Conservation (phyloP, 2,888 invertebrate genomes). For the Andrena bucephala region DNA sequence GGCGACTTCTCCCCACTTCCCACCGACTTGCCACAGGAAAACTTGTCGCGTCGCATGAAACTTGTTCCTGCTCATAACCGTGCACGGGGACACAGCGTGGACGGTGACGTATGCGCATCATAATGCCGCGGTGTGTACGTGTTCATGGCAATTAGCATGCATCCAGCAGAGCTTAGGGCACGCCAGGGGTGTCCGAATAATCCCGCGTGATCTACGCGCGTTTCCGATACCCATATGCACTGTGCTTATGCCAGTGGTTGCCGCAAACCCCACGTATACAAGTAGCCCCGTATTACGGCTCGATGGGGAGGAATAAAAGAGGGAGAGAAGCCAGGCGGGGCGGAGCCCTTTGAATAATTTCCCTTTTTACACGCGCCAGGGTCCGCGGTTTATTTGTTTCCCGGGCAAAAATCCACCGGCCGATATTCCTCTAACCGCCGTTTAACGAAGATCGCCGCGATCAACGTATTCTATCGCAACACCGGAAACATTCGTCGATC, state of each 20-base stretch:
- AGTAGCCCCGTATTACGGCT: conserved; percentile 51
- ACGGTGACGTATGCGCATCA: conserved; percentile 61
- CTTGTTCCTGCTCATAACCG: conserved; percentile 45
- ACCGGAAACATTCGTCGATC: conserved; percentile 5
- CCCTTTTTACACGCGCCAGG: conserved; percentile 48
- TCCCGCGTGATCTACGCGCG: conserved; percentile 77
- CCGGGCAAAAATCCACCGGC: conserved; percentile 61
- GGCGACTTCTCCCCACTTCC: background rate
- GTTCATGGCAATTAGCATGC: conserved; percentile 79
- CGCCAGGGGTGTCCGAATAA: conserved; percentile 71
- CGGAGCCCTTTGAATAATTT: conserved; percentile 72
- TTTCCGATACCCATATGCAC: conserved; percentile 74
- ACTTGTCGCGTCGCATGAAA: conserved; percentile 46
- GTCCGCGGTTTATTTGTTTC: conserved; percentile 61
- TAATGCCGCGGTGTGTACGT: conserved; percentile 64
- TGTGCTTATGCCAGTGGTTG: conserved; percentile 66
- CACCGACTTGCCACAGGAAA: conserved; percentile 17
- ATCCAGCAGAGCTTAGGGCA: conserved; percentile 71
- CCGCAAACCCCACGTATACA: conserved; percentile 57
- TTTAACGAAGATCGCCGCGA: conserved; percentile 47
- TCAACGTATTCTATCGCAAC: background rate
- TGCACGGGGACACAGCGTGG: conserved; percentile 36
- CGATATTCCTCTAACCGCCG: conserved; percentile 47
- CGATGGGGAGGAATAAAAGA: conserved; percentile 31
- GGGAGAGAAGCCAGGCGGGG: conserved; percentile 18